Evolutionary conservation across 2,113 vertebrate species (phyloP), one percentile per base, ranked within the genome.

Genomic region (Sinocyclocheilus anophthalmus): DNA sequence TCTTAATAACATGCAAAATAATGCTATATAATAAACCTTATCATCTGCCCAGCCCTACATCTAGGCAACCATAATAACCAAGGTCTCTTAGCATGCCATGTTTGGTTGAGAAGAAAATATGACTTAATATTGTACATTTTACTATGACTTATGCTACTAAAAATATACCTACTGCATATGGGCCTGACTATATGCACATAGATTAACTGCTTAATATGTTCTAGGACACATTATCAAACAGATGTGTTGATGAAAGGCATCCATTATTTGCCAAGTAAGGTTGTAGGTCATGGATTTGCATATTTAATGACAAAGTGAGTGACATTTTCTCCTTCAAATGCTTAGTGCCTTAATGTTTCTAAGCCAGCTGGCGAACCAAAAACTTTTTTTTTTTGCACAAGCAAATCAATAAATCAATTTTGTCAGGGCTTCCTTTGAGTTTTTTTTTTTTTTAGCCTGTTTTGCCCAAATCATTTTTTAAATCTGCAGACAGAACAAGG

Each of bases 341-440:
- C 61, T 37, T 69, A 69, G 59, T 18, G 26, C 0, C 45, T 69
- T 70, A 78, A 57, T 79, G 45, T 53, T 72, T 72, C 26, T 72
- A 57, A 73, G 53, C 30, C 53, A 73, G 55, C 53, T 48, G 8
- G 37, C 81, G 22, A 53, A 33, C n/a, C 61, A 4, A 61, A 76
- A 82, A 1, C 5, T 37, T 69, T 88, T 53, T 81, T 81, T 73
- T 88, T 39, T 75, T 33, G 30, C 42, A 78, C 12, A 10, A 57
- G n/a, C 16, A 73, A 84, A 84, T 80, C 69, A 57, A 75, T 76
- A 86, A 48, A 76, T 65, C 26, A 42, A 37, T 81, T 76, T 76
- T 76, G 59, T 48, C 45, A 61, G 33, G 18, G 50, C 42, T 33
- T 65, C 61, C 55, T 39, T 24, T 72, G 57, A n/a, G 57, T 5